A percentile compares a stretch with the other conserved stretches of the same genome.
phyloP scores from a whole-genome alignment of 2,797 vertebrate species.

The Sebastes flavidus region DNA sequence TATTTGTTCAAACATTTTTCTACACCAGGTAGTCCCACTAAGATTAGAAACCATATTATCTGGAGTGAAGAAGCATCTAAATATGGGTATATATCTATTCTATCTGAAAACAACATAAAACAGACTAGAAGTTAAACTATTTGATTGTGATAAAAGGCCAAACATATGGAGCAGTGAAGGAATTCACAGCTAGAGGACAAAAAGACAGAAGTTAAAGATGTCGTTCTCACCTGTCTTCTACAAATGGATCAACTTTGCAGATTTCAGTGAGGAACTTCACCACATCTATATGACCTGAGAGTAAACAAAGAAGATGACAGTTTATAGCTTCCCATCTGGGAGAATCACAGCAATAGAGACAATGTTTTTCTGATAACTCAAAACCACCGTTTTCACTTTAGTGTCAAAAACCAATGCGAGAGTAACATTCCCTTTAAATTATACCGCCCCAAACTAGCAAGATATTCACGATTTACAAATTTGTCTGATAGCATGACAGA shows the following conservation, averaged over 20 bases:
- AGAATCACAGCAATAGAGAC: background rate
- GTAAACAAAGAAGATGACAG: slow-evolving; percentile 7
- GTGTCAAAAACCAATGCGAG: background rate
- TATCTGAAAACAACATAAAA: background rate
- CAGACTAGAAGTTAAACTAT: background rate
- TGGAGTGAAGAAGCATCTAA: background rate
- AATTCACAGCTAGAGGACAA: background rate
- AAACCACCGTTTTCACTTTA: background rate
- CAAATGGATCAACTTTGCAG: slow-evolving; percentile 88
- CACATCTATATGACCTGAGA: slow-evolving; percentile 86
- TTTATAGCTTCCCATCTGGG: background rate
- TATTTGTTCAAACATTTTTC: background rate
- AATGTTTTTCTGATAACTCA: background rate
- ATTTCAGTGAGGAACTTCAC: slow-evolving; percentile 86
- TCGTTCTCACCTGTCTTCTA: slow-evolving; percentile 84
- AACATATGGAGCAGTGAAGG: background rate
- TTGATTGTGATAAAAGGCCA: background rate
- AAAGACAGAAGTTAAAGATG: background rate
- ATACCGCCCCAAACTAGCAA: background rate
- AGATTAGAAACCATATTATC: background rate
- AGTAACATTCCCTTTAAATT: background rate
- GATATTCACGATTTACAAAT: background rate
- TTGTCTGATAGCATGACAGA: background rate
- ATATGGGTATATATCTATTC: background rate
- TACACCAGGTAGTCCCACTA: background rate